Percentiles rank a stretch among this genome's conserved stretches.
Evolutionary conservation across 2,888 invertebrate species (phyloP).

Genomic region (Thysanoteuthis rhombus): DNA sequence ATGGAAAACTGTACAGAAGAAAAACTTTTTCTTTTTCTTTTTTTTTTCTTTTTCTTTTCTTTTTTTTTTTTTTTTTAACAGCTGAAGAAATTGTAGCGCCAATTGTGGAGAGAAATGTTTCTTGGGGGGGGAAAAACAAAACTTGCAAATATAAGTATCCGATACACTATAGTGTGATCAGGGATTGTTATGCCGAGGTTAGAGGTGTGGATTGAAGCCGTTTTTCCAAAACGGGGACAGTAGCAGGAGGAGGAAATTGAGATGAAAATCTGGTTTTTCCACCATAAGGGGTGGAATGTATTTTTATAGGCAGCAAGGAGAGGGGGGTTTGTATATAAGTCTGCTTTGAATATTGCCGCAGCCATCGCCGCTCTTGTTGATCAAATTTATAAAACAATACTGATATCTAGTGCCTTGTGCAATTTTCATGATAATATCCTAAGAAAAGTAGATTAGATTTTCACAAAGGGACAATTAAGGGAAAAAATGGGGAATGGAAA

Average conservation of each 20-base stretch:
- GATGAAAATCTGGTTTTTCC: neutral
- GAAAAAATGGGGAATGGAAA: neutral
- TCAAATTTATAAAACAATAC: constrained; percentile 29
- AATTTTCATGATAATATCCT: neutral
- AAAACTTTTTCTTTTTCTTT: neutral
- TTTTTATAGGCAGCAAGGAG: constrained; percentile 29
- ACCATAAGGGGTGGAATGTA: constrained; percentile 13
- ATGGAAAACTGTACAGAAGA: neutral
- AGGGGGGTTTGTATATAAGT: constrained; percentile 28
- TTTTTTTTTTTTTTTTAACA: too few relatives aligned
- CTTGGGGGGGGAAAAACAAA: neutral
- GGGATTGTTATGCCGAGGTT: neutral
- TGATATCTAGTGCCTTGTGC: constrained; percentile 32
- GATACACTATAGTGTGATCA: neutral
- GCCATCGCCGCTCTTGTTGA: constrained; percentile 21
- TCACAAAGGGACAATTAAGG: neutral
- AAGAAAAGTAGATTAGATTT: neutral
- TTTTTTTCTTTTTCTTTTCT: too few relatives aligned
- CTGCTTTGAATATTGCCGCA: constrained; percentile 17
- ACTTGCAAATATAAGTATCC: neutral
- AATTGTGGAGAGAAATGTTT: neutral
- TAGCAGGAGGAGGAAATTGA: neutral
- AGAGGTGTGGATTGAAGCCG: neutral
- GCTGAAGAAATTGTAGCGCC: neutral
- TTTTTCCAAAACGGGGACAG: neutral